Conservation (phyloP, 2,113 vertebrate genomes). For the Gobiocypris rarus region DNA sequence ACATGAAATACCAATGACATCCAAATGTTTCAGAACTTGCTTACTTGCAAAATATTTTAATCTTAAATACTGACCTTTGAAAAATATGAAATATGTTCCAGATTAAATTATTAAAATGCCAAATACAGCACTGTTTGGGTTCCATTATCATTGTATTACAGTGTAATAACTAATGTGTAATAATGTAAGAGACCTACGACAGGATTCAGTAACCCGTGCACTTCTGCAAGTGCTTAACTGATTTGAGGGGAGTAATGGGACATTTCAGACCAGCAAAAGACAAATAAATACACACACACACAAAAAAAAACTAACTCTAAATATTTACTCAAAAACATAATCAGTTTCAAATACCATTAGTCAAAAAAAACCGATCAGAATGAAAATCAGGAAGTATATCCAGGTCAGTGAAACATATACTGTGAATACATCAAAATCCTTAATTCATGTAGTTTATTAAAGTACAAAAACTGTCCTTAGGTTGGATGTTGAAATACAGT, state of each 20-base stretch:
- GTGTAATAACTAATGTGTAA: no score
- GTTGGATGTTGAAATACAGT: constrained; percentile 34
- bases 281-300: constrained; percentile 41
- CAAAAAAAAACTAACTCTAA: background rate
- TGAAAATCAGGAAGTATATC: constrained; percentile 26
- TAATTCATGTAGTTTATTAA: background rate
- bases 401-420: constrained; percentile 11
- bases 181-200: background rate
- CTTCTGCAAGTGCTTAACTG: constrained; percentile 3
- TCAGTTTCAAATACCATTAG: constrained; percentile 40
- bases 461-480: background rate
- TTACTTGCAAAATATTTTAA: background rate
- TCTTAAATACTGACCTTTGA: constrained; percentile 26
- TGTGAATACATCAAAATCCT: constrained; percentile 14
- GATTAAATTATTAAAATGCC: background rate
- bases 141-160: background rate
- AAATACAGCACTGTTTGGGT: background rate
- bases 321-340: constrained; percentile 21
- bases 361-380: constrained; percentile 27
- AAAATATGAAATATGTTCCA: background rate
- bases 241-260: constrained; percentile 10
- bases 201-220: background rate
- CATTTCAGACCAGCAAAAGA: background rate
- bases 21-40: background rate
- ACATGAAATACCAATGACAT: constrained; percentile 6